These are phyloP conservation scores for Philopotamus ludificatus DNA, from an alignment of 1,140 invertebrate genomes.

Conservation along the genomic window DNA sequence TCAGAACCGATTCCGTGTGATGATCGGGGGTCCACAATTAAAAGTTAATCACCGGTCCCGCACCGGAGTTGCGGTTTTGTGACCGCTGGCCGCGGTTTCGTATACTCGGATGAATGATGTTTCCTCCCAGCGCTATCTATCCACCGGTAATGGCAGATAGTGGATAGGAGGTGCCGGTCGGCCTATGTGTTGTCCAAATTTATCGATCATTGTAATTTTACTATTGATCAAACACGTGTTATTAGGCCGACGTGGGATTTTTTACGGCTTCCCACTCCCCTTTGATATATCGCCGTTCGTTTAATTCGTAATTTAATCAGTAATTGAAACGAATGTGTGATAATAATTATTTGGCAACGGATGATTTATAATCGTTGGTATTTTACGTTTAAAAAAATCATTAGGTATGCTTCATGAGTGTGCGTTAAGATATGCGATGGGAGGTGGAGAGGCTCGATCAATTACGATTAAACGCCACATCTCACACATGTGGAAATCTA, in stretches of 20 bases:
- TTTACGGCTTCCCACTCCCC: conserved; percentile 4
- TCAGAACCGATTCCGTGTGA: neutral
- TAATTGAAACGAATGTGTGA: conserved; percentile 22
- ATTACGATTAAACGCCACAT: too few relatives aligned
- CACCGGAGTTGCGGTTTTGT: conserved; percentile 8
- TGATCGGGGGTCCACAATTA: neutral
- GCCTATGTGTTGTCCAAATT: conserved; percentile 22
- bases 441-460: too few relatives aligned
- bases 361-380: too few relatives aligned
- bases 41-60: conserved; percentile 15
- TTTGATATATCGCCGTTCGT: conserved; percentile 4
- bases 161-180: conserved; percentile 16
- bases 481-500: too few relatives aligned
- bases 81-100: conserved; percentile 8
- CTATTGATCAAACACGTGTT: conserved; percentile 9
- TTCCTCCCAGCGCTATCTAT: conserved; percentile 20
- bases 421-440: too few relatives aligned
- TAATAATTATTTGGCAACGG: too few relatives aligned
- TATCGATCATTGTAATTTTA: conserved; percentile 28
- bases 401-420: too few relatives aligned
- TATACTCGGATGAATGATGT: conserved; percentile 17
- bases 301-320: conserved; percentile 27
- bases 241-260: conserved; percentile 13
- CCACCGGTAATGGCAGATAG: too few relatives aligned
- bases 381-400: too few relatives aligned